Percentiles rank a stretch among this genome's conserved stretches.
Evolutionary conservation across 2,113 vertebrate species (phyloP).

Genomic region (Spea bombifrons): DNA sequence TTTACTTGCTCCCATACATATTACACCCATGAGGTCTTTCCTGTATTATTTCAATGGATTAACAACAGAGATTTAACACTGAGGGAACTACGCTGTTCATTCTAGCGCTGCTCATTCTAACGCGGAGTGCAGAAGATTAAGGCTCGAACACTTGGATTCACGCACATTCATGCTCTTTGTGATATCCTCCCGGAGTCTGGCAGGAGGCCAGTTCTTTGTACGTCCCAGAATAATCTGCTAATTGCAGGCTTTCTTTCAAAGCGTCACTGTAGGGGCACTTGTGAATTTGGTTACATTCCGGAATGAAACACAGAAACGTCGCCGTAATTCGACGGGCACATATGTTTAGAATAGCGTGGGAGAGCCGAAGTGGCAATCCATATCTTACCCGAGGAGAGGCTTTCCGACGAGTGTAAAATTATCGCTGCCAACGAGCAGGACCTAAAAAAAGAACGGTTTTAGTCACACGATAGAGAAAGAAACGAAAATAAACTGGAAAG

Average conservation of each 20-base stretch:
- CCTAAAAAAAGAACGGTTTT: conserved; percentile 57
- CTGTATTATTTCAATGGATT: too few species aligned
- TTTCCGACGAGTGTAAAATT: conserved; percentile 79
- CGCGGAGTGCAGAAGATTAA: background rate
- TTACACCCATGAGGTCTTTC: too few species aligned
- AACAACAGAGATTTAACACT: too few species aligned
- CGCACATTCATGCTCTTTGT: background rate
- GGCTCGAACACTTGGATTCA: background rate
- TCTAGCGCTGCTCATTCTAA: too few species aligned
- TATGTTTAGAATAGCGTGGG: background rate
- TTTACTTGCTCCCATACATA: too few species aligned
- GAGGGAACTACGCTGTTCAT: too few species aligned
- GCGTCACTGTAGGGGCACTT: background rate
- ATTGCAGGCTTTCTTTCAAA: background rate
- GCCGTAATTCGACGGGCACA: background rate
- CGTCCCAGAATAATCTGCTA: background rate
- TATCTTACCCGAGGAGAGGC: conserved; percentile 76
- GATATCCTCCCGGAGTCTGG: background rate
- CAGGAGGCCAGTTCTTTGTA: background rate
- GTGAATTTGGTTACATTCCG: background rate
- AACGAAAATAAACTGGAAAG: background rate
- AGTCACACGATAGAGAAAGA: background rate
- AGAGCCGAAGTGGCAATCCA: background rate
- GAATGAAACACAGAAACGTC: background rate
- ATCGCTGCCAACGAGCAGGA: conserved; percentile 77